Evolutionary conservation across 2,888 invertebrate species (phyloP).

Genomic region (Archips xylosteana): DNA sequence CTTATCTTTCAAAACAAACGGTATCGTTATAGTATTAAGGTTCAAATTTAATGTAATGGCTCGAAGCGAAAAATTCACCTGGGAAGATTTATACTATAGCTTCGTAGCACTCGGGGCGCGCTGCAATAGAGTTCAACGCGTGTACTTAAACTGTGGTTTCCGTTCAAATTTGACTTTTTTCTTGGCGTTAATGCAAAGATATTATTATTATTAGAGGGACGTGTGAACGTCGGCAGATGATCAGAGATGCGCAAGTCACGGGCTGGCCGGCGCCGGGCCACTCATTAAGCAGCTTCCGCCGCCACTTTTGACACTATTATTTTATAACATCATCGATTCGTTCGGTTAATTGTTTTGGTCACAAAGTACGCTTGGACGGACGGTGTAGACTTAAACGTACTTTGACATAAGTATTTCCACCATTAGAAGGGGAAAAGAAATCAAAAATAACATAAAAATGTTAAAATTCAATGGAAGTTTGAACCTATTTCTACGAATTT

Average conservation of each 20-base stretch:
- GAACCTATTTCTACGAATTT: too few relatives aligned
- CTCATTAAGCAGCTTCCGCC: constrained; percentile 75
- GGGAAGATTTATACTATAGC: too few relatives aligned
- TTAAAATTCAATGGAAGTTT: too few relatives aligned
- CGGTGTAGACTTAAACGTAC: neutral
- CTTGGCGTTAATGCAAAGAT: constrained; percentile 19
- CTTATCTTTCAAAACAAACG: too few relatives aligned
- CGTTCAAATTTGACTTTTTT: constrained; percentile 13
- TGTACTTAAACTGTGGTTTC: neutral
- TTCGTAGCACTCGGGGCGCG: neutral
- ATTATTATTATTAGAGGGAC: constrained; percentile 45
- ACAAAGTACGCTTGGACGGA: neutral
- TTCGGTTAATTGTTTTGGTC: constrained; percentile 43
- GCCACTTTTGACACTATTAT: constrained; percentile 68
- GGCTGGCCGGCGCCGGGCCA: constrained; percentile 70
- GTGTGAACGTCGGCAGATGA: constrained; percentile 58
- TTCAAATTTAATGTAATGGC: too few relatives aligned
- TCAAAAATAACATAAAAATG: too few relatives aligned
- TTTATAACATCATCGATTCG: constrained; percentile 42
- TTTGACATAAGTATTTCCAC: neutral
- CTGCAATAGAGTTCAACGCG: constrained; percentile 21
- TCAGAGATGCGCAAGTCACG: constrained; percentile 71
- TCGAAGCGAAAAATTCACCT: too few relatives aligned
- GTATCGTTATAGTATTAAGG: too few relatives aligned
- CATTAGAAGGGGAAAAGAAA: too few relatives aligned